These are phyloP conservation scores for Bacillus rossius DNA, from an alignment of 1,140 invertebrate species.

Conservation along the genomic window DNA sequence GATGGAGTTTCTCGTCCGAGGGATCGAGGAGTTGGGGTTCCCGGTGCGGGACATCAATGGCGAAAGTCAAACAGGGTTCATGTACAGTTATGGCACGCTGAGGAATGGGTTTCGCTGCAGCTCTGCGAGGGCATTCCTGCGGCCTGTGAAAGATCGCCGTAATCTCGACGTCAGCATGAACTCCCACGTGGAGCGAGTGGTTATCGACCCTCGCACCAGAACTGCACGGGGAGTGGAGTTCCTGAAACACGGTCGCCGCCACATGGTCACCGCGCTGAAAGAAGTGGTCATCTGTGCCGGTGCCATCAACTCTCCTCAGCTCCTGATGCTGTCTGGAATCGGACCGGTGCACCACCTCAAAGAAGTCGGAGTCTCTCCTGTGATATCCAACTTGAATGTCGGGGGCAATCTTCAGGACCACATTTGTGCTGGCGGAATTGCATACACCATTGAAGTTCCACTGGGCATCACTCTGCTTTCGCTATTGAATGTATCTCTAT, in stretches of 20 bases:
- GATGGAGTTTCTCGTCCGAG: constrained; percentile 50
- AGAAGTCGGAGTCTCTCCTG: constrained; percentile 45
- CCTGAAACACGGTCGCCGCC: constrained; percentile 35
- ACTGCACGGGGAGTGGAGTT: constrained; percentile 51
- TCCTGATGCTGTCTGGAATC: constrained; percentile 43
- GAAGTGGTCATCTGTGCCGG: constrained; percentile 38
- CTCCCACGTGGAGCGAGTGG: constrained; percentile 46
- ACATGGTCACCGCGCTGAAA: constrained; percentile 30
- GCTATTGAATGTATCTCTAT: constrained; percentile 49
- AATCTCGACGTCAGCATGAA: constrained; percentile 52
- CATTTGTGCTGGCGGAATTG: constrained; percentile 44
- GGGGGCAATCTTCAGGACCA: constrained; percentile 41
- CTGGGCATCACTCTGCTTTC: constrained; percentile 50
- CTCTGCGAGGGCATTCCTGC: constrained; percentile 51
- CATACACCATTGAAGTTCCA: constrained; percentile 41
- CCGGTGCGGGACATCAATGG: constrained; percentile 52
- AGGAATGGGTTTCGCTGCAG: constrained; percentile 50
- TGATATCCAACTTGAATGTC: constrained; percentile 41
- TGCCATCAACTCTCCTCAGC: constrained; percentile 28
- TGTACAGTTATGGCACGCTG: constrained; percentile 36
- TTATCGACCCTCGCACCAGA: constrained; percentile 48
- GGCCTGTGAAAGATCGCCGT: constrained; percentile 42
- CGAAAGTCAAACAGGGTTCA: constrained; percentile 44
- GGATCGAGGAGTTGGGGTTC: constrained; percentile 50
- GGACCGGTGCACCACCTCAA: constrained; percentile 39